Percentiles rank a stretch among this genome's conserved stretches.
These are phyloP conservation scores for Herpailurus yagouaroundi DNA, from an alignment of 2,113 vertebrate genomes.

Conservation along the genomic window DNA sequence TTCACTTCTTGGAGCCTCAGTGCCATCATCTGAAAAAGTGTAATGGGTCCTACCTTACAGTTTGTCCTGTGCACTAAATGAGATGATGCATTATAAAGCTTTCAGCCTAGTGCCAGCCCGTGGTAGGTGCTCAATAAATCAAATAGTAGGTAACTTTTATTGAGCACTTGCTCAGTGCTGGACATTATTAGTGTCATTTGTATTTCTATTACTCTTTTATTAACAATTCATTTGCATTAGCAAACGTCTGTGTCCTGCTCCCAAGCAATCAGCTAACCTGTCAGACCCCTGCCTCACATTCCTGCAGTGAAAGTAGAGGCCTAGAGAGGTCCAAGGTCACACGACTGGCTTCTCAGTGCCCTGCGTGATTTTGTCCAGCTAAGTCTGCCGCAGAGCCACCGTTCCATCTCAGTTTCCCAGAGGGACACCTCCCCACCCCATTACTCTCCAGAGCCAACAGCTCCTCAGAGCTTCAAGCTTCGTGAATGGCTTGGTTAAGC, in stretches of 20 bases:
- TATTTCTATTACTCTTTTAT: not conserved
- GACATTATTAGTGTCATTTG: not conserved
- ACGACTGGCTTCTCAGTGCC: not conserved
- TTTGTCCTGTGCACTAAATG: not conserved
- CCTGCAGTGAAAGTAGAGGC: not conserved
- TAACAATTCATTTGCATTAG: not conserved
- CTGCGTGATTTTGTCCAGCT: not conserved
- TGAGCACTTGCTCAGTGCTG: not conserved
- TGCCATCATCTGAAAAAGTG: not conserved
- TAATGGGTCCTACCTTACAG: not conserved
- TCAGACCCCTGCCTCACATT: not conserved
- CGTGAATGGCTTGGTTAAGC: slow-evolving; percentile 73
- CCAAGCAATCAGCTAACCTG: not conserved
- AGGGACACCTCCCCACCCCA: not conserved
- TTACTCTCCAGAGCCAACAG: slow-evolving; percentile 17
- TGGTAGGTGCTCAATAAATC: not conserved
- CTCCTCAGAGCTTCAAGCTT: slow-evolving; percentile 45
- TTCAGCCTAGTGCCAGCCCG: not conserved
- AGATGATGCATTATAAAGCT: not conserved
- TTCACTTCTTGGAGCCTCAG: not conserved
- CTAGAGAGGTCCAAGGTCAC: not conserved
- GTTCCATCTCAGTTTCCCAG: not conserved
- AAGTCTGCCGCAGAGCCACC: not conserved
- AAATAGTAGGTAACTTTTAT: not conserved
- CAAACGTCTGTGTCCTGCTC: not conserved